Conservation (phyloP, 2,797 vertebrate species). For the Vireo griseus region DNA sequence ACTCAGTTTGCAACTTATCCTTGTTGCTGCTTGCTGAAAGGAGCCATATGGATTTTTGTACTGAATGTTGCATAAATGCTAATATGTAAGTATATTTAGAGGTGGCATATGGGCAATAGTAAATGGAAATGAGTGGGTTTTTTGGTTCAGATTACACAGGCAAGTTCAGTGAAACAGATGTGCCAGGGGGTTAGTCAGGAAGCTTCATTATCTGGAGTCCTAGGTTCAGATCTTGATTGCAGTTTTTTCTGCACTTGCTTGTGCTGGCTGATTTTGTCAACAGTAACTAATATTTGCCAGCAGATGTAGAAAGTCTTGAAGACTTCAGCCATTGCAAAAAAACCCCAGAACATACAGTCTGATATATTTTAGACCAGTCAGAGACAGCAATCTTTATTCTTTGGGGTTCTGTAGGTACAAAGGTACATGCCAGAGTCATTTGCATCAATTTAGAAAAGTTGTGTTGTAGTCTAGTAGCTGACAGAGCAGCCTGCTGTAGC, state of each 20-base stretch:
- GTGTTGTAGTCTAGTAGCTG: neutral
- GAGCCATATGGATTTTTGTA: constrained; percentile 35
- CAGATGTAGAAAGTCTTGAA: neutral
- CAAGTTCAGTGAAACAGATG: neutral
- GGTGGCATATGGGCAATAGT: constrained; percentile 13
- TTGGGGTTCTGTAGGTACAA: neutral
- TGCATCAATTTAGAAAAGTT: neutral
- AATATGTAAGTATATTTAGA: constrained; percentile 19
- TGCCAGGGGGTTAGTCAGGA: neutral
- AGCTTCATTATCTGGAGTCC: neutral
- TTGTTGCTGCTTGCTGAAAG: constrained; percentile 5
- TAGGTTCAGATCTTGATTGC: neutral
- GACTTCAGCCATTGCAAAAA: neutral
- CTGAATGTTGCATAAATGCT: constrained; percentile 1
- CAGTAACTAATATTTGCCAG: neutral
- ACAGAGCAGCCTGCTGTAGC: neutral
- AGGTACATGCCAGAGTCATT: neutral
- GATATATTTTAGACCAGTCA: neutral
- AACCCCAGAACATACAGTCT: fast-evolving
- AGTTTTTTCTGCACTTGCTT: neutral
- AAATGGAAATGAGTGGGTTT: neutral
- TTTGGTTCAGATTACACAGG: neutral
- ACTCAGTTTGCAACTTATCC: neutral
- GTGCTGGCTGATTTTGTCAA: neutral
- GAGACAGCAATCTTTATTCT: neutral